Evolutionary conservation across 2,113 vertebrate genomes (phyloP).

Genomic region (Sceloporus undulatus): DNA sequence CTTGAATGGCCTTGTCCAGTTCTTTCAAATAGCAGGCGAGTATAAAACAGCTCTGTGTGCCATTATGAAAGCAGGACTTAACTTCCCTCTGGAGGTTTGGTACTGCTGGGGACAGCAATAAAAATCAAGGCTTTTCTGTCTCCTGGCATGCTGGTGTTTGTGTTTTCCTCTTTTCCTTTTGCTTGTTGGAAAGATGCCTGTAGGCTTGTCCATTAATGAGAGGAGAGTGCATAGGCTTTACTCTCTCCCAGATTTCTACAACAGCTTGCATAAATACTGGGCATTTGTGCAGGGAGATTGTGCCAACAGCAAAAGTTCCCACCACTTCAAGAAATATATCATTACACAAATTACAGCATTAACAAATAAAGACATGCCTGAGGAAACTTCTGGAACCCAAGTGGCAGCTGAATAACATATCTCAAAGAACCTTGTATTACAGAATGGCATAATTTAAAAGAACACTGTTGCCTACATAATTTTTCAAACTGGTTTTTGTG

Average conservation of each 20-base stretch:
- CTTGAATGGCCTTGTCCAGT: not conserved
- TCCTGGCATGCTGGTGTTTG: constrained; percentile 43
- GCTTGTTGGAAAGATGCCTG: constrained; percentile 54
- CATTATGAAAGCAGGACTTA: constrained; percentile 25
- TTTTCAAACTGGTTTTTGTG: not conserved
- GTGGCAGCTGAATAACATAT: not conserved
- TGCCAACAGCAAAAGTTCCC: constrained; percentile 18
- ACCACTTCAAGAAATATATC: constrained; percentile 4
- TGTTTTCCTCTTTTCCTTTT: not conserved
- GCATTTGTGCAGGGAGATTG: constrained; percentile 11
- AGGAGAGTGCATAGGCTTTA: constrained; percentile 43
- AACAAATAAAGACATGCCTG: constrained; percentile 12
- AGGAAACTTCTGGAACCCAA: constrained; percentile 1
- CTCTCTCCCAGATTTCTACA: constrained; percentile 61
- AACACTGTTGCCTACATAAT: not conserved
- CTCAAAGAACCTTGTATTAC: not conserved
- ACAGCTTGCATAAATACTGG: not conserved
- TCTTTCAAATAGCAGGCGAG: accelerated
- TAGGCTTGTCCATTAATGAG: constrained; percentile 64
- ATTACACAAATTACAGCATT: constrained; percentile 16
- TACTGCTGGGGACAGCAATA: constrained; percentile 47
- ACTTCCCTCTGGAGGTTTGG: constrained; percentile 58
- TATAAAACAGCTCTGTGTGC: not conserved
- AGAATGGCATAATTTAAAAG: not conserved
- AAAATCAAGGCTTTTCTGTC: constrained; percentile 39